Evolutionary conservation across 64 coral and sea anemone genomes (phyloP), one percentile per base, ranked within the genome.

Genomic region (Actinia tenebrosa): DNA sequence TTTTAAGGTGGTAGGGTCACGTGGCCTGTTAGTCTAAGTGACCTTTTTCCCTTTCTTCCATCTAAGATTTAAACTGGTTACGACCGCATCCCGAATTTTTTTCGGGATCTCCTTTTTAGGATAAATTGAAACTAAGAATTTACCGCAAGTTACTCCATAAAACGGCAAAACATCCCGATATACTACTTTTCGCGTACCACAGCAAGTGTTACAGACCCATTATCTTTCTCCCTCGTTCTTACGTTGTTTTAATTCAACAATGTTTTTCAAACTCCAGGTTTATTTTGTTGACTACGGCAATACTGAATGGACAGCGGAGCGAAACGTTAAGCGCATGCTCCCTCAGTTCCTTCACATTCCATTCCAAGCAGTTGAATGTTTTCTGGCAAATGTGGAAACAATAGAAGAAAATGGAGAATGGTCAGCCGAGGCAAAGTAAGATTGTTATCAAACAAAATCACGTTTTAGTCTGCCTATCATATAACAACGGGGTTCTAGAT

Each of bases 271-370:
- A 66, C 79, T 25, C 1, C 87, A 98, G 95, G 92, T 94, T 7
- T 94, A 83, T 69, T 91, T 95, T 62, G 96, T 98, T 44, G 96
- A 98, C 83, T 98, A 95, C 69, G 96, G 96, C 71, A 94, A 95
- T 54, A 86, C 88, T 5, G 96, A 94, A 71, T 98, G 96, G 93
- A 91, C 88, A 71, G 85, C 77, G 53, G 90, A 89, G 83, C 69
- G 37, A 3, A 80, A 92, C 63, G 78, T 98, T 19, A 89, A 87
- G 81, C 96, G 85, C 86, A 94, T 98, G 81, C 90, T 98, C 44
- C 96, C 96, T 64, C 96, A 98, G 62, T 98, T 98, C 59, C 93
- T 98, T 1, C 96, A 98, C 78, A 47, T 98, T 46, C 96, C 96
- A 17, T 98, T 98, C 22, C 96, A 98, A 92, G 89, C 96, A 3